phyloP scores from a whole-genome alignment of 2,113 vertebrate species.

The Myrmophylax atrothorax region DNA sequence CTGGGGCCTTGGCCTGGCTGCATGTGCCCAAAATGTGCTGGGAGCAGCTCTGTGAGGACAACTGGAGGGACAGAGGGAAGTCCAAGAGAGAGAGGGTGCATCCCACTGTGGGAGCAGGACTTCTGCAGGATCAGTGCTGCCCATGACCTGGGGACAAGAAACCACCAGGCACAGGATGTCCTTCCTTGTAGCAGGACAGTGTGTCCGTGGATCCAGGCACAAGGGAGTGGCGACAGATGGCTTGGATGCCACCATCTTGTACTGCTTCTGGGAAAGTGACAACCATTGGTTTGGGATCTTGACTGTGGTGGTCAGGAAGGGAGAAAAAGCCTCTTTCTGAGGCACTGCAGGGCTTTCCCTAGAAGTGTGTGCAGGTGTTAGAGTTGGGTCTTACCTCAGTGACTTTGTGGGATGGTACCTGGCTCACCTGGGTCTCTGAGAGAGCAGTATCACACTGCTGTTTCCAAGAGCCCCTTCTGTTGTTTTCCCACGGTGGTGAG shows the following conservation, averaged over 20 bases:
- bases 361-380: not conserved
- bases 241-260: not conserved
- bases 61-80: not conserved
- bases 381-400: not conserved
- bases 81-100: not conserved
- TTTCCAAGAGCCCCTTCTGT: not conserved
- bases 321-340: not conserved
- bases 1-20: not conserved
- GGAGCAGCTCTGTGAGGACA: not conserved
- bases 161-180: not conserved
- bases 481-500: not conserved
- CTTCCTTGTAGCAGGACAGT: not conserved
- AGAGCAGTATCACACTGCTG: not conserved
- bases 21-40: rapidly evolving
- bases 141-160: not conserved
- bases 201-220: not conserved
- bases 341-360: not conserved
- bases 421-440: not conserved
- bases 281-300: not conserved
- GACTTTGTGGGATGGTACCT: not conserved
- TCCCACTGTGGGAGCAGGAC: not conserved
- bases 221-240: not conserved
- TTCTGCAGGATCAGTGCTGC: not conserved
- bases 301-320: not conserved
- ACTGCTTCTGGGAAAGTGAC: not conserved